Base-by-base conservation (phyloP, 2,888 invertebrate genomes). In the Zhengitettix transpicula region DNA sequence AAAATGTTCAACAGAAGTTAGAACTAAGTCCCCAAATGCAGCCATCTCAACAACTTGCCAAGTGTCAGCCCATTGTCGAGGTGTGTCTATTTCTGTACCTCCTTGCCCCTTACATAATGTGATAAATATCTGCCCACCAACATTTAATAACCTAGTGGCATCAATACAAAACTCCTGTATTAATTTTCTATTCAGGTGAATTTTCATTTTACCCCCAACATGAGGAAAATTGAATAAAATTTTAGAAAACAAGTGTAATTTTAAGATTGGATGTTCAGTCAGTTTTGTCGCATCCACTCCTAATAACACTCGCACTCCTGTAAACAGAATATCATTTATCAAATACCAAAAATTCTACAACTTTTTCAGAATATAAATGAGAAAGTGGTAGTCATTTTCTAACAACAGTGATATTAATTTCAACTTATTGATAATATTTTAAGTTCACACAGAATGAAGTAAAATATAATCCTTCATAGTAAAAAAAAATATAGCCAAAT, bases 141-240 rank as follows among this genome's bases (percentile, higher is more conserved):
- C 66, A 60, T 65, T 60, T 55, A 79, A 71, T 64, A 74, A 71
- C 56, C 71, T 61, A 42, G 65, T 66, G 52, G 72, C 72, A 63
- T 75, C 75, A 42, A 65, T 59, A 64, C 80, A 79, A 69, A 79
- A 79, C 52, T 72, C 69, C 59, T 67, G 69, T 8, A 82, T 68
- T 28, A 82, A 71, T 42, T 73, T 69, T 60, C 80, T 72, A 68
- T 81, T 81, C 59, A 73, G 73, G 65, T 77, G 75, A 60, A 81
- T 74, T 67, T 80, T 77, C 69, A 80, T 81, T 70, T 81, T 81
- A 10, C 81, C 81, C 42, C 81, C 80, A 52, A 75, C 73, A 68
- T 81, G 80, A 10, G 82, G 82, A 67, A 82, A 82, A 67, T 82
- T 82, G 70, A 82, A 81, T 58, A 81, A 71, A 51, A 82, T 74